phyloP scores from a whole-genome alignment of 2,113 vertebrate genomes.

The Sterna hirundo region DNA sequence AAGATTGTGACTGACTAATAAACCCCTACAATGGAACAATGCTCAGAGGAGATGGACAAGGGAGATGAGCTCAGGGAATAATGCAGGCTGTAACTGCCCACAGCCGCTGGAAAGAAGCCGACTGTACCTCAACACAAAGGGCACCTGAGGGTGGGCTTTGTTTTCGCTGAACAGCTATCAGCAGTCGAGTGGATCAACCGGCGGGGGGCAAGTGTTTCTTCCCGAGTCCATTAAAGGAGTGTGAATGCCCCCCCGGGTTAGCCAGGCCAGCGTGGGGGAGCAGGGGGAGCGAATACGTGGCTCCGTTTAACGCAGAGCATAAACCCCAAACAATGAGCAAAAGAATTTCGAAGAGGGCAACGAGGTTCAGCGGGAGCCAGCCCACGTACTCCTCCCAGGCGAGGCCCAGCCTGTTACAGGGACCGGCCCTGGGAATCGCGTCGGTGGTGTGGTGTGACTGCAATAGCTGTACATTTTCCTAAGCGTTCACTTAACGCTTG shows the following conservation, averaged over 20 bases:
- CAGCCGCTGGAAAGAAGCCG: neutral
- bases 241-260: too few relatives aligned
- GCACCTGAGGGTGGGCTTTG: rapidly evolving
- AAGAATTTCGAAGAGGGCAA: neutral
- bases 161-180: neutral
- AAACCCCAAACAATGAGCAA: neutral
- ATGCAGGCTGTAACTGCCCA: too few relatives aligned
- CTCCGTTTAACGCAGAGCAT: rapidly evolving
- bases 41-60: neutral
- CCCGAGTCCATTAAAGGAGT: neutral
- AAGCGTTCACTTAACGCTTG: neutral
- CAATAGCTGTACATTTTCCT: rapidly evolving
- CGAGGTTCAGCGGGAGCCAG: too few relatives aligned
- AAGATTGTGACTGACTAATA: neutral
- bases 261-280: rapidly evolving
- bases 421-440: rapidly evolving
- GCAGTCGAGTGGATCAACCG: rapidly evolving
- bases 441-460: rapidly evolving
- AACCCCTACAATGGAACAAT: neutral
- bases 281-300: rapidly evolving
- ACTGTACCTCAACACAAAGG: neutral
- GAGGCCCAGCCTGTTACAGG: rapidly evolving
- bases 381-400: rapidly evolving
- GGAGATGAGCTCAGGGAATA: neutral
- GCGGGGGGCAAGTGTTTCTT: neutral